Percentiles rank a stretch among this genome's conserved stretches.
These are phyloP conservation scores for Orchesella flavescens DNA, from an alignment of 2,888 invertebrate species.

Conservation along the genomic window DNA sequence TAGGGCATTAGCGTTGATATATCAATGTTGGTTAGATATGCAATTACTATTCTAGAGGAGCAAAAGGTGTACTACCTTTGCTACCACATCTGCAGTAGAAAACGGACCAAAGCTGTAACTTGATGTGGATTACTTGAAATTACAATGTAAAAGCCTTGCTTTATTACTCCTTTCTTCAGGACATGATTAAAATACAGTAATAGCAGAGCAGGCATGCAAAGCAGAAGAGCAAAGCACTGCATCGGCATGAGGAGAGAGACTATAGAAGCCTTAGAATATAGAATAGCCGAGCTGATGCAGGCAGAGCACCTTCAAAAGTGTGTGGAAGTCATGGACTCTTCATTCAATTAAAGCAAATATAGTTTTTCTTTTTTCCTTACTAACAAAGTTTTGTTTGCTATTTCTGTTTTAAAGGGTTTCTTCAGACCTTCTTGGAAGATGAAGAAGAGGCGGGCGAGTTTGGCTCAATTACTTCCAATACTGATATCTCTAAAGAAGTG, in stretches of 20 bases:
- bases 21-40: neutral
- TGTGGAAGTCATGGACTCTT: slow-evolving; percentile 55
- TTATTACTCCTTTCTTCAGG: no score
- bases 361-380: slow-evolving; percentile 26
- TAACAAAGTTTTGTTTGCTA: slow-evolving; percentile 33
- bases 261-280: no score
- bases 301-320: slow-evolving; percentile 5
- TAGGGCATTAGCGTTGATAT: neutral
- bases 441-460: slow-evolving; percentile 38
- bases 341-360: slow-evolving; percentile 48
- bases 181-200: no score
- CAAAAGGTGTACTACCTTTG: neutral
- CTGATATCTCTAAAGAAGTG: slow-evolving; percentile 60
- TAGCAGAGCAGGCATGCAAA: no score
- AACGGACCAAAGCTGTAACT: no score
- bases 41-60: neutral
- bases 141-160: no score
- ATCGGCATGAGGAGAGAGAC: no score
- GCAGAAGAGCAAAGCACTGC: no score
- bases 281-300: no score
- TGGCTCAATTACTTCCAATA: slow-evolving; percentile 72
- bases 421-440: slow-evolving; percentile 60
- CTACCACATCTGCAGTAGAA: no score
- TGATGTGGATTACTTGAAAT: no score
- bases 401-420: slow-evolving; percentile 51